These are phyloP conservation scores for Diadema setosum DNA, from an alignment of 35 echinoderm and acorn worm species.

Conservation along the genomic window DNA sequence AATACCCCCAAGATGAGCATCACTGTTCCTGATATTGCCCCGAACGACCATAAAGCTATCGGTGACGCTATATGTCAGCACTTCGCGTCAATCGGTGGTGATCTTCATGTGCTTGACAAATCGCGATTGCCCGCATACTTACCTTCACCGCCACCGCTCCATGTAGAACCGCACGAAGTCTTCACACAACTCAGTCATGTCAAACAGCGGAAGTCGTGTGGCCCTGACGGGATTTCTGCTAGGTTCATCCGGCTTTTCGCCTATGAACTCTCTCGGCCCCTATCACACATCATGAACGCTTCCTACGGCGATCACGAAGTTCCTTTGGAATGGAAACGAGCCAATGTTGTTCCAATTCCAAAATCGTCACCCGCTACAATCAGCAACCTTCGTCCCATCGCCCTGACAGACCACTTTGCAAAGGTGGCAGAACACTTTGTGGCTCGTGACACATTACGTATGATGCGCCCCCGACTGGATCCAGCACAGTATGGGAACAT, in stretches of 20 bases:
- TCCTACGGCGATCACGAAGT: not conserved
- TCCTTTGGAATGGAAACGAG: constrained; percentile 9
- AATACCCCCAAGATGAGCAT: too few species aligned
- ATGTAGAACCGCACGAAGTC: not conserved
- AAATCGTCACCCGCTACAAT: constrained; percentile 10
- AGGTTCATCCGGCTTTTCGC: not conserved
- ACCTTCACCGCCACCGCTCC: not conserved
- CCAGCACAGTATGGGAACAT: too few species aligned
- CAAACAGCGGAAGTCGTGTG: not conserved
- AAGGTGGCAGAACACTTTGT: too few species aligned
- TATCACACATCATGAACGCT: not conserved
- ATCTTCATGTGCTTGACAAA: too few species aligned
- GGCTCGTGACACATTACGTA: not conserved
- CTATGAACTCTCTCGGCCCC: not conserved
- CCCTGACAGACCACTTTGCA: constrained; percentile 12
- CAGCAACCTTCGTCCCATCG: constrained; percentile 1
- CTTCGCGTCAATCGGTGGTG: too few species aligned
- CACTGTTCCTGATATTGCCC: too few species aligned
- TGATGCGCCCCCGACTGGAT: too few species aligned
- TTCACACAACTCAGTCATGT: not conserved
- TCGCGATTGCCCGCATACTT: not conserved
- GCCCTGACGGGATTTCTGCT: not conserved
- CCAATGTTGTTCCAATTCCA: not conserved
- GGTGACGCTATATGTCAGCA: too few species aligned
- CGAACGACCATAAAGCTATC: too few species aligned